A percentile compares a stretch with the other conserved stretches of the same genome.
These are phyloP conservation scores for Rotaria magnacalcarata DNA, from an alignment of 2,888 invertebrate genomes.

Conservation along the genomic window DNA sequence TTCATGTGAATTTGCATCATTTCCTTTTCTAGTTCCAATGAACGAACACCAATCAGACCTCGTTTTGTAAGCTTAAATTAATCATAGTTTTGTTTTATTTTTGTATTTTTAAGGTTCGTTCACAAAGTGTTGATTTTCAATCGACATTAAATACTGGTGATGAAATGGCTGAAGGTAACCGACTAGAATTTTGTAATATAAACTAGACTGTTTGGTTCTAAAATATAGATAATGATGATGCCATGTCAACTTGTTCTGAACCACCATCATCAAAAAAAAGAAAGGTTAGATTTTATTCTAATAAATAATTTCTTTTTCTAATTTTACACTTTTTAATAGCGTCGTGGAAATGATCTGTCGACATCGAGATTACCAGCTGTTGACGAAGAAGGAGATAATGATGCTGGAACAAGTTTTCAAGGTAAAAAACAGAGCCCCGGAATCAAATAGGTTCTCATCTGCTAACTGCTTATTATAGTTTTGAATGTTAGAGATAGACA, in stretches of 20 bases:
- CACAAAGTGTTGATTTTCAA: background rate
- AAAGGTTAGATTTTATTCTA: background rate
- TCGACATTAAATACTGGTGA: background rate
- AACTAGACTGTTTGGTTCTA: background rate
- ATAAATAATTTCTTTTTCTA: too few species aligned
- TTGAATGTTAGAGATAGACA: too few species aligned
- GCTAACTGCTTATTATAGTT: too few species aligned
- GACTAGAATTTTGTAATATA: background rate
- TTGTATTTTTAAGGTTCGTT: background rate
- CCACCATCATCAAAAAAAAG: constrained; percentile 23
- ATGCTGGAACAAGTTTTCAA: background rate
- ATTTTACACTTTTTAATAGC: background rate
- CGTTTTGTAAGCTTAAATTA: background rate
- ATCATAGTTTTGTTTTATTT: background rate
- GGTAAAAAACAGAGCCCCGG: background rate
- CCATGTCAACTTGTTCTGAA: background rate
- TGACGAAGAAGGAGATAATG: constrained; percentile 23
- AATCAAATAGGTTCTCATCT: too few species aligned
- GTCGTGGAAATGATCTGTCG: background rate
- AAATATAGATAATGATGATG: constrained; percentile 28
- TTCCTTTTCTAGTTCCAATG: background rate
- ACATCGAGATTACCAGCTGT: constrained; percentile 9
- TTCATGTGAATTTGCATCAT: too few species aligned
- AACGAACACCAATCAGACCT: background rate
- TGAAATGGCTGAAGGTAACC: background rate